Evolutionary conservation across 2,797 vertebrate species (phyloP).

Genomic region (Champsocephalus gunnari): DNA sequence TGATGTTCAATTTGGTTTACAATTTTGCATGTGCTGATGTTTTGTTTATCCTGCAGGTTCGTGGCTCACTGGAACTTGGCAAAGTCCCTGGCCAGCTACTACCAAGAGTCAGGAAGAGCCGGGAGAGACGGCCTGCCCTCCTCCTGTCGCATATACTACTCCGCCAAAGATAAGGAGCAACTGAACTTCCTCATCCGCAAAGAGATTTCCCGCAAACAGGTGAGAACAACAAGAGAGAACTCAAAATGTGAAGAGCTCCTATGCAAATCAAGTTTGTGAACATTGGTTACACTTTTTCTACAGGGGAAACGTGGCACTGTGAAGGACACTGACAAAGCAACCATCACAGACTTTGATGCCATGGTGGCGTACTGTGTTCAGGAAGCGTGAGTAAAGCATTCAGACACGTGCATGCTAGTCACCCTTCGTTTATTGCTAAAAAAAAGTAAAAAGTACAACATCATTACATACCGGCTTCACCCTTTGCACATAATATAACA

Average conservation of each 20-base stretch:
- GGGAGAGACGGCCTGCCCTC: slow-evolving; percentile 94
- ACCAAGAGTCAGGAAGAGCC: slow-evolving; percentile 97
- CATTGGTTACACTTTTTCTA: slow-evolving; percentile 15
- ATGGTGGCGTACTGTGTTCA: slow-evolving; percentile 93
- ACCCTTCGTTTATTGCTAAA: slow-evolving; percentile 28
- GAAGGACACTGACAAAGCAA: slow-evolving; percentile 89
- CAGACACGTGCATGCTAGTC: background rate
- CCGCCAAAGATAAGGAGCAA: slow-evolving; percentile 90
- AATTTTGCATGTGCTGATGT: background rate
- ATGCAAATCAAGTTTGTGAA: background rate
- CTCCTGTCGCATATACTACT: slow-evolving; percentile 94
- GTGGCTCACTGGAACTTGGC: slow-evolving; percentile 99
- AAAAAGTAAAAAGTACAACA: background rate
- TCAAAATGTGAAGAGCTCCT: background rate
- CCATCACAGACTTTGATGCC: slow-evolving; percentile 90
- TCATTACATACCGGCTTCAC: background rate
- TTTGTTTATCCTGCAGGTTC: slow-evolving; percentile 83
- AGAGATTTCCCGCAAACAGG: slow-evolving; percentile 90
- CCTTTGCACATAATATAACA: slow-evolving; percentile 5
- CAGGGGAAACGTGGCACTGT: slow-evolving; percentile 91
- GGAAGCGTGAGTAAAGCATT: slow-evolving; percentile 85
- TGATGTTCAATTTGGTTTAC: background rate
- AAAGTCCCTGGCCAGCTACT: slow-evolving; percentile 97
- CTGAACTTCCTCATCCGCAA: slow-evolving; percentile 93
- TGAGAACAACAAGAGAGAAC: slow-evolving; percentile 50